Base-by-base conservation (phyloP, 2,797 vertebrate species). In the Margarornis squamiger region DNA sequence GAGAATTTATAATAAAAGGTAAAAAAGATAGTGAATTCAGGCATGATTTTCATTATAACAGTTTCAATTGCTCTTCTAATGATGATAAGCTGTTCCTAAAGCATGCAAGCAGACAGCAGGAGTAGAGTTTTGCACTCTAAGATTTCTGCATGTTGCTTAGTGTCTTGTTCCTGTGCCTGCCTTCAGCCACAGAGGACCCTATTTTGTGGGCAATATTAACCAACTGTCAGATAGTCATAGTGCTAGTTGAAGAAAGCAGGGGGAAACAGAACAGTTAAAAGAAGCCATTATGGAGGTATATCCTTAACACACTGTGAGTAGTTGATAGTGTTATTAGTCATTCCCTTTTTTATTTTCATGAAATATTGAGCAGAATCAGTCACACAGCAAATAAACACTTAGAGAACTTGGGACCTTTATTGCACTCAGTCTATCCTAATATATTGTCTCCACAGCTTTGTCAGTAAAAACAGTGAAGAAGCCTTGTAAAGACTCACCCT, bases 271-370 rank as follows among this genome's bases (percentile, higher is more conserved):
- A 66, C 36, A 75, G 71, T 83, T 91, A 87, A 84, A 61, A 92
- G 38, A n/a, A 86, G 34, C 68, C 36, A 49, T 93, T 82, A 77
- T n/a, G 68, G 65, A 81, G 32, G 24, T 62, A 67, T 36, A 54
- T 54, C 30, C 20, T 92, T 88, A 85, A 89, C 86, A 91, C 57
- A 49, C 30, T 89, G 45, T 71, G 70, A 86, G 45, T 65, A 74
- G 19, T 10, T 57, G 36, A 73, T 79, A 58, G 26, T 58, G 8
- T 57, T 84, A 38, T 93, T 95, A 90, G 70, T 90, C 16, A 90
- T 82, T 96, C 36, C 22, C 10, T 90, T 96, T 95, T 72, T 46
- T 16, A 71, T 73, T 96, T 96, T 85, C 30, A 66, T 88, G 58
- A 93, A 90, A 90, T 94, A 71, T 29, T 87, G 73, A 75, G 41